Base-by-base conservation (phyloP, 2,888 invertebrate genomes). In the Leucophora obtusa region DNA sequence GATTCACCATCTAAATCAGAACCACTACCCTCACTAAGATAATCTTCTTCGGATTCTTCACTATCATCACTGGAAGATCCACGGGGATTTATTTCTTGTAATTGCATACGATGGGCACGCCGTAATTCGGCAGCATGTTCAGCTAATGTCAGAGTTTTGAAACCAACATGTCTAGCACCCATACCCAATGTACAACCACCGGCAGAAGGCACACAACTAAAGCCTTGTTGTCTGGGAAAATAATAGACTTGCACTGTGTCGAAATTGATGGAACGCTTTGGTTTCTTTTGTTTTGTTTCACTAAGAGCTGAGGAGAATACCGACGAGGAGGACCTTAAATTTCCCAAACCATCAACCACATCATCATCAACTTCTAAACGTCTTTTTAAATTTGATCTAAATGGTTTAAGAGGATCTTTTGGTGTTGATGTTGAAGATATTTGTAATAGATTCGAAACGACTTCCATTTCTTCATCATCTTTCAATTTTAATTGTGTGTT, bases 191-290 rank as follows among this genome's bases (percentile, higher is more conserved):
- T 98, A n/a, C 95, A 95, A 5, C 95, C 95, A 72, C 96, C 96
- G 91, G 96, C 95, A 11, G 97, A 97, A 62, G 97, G 97, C 82
- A 97, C 96, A 91, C 97, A 97, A 47, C 96, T 95, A 90, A 97
- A 96, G 18, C 97, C 97, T 92, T 97, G 97, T 70, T 96, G 93
- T 87, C 98, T 92, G 2, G 97, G 96, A 91, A 99, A 98, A 91
- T 98, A 98, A 91, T 94, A 98, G 10, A 98, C 97, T 18, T 97
- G 97, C 0, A 98, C 98, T 83, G 94, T 95, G 85, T 97, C 95
- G 89, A 98, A 98, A 83, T 94, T 93, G 82, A 98, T 97, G 54
- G 93, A 94, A 85, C 95, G 94, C 91, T 96, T 96, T 87, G 93
- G 93, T 88, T 94, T 95, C 87, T 94, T 90, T 51, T 82, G 59